Conservation (phyloP, 2,888 invertebrate genomes). For the Heliconius ethilla region DNA sequence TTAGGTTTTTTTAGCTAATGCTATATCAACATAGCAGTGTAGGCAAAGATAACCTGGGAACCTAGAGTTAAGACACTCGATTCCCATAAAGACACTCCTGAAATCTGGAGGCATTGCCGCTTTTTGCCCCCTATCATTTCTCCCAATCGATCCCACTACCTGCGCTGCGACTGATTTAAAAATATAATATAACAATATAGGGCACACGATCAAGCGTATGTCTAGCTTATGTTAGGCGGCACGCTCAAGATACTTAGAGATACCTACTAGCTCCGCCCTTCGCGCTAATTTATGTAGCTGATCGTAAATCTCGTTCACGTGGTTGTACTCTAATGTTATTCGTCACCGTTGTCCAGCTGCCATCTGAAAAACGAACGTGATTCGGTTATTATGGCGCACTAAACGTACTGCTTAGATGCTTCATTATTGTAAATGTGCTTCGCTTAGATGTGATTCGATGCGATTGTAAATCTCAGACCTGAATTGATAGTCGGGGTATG, state of each 20-base stretch:
- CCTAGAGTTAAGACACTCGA: not conserved
- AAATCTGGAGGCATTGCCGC: too few relatives aligned
- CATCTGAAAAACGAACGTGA: constrained; percentile 73
- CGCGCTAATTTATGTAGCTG: constrained; percentile 58
- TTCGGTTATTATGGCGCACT: constrained; percentile 72
- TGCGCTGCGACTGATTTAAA: not conserved
- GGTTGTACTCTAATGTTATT: constrained; percentile 61
- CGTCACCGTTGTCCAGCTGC: constrained; percentile 61
- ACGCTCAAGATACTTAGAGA: constrained; percentile 48
- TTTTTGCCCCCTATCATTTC: not conserved
- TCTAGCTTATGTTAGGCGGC: constrained; percentile 49
- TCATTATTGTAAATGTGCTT: constrained; percentile 74
- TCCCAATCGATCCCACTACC: not conserved
- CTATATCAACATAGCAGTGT: not conserved
- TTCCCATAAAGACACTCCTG: too few relatives aligned
- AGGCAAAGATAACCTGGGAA: not conserved
- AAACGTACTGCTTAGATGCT: constrained; percentile 68
- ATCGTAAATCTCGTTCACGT: constrained; percentile 60
- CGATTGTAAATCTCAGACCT: constrained; percentile 66
- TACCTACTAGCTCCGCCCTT: constrained; percentile 59
- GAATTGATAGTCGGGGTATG: constrained; percentile 58
- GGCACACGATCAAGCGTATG: constrained; percentile 55
- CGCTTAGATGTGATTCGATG: constrained; percentile 71
- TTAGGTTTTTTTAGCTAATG: too few relatives aligned
- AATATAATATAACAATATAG: constrained; percentile 4